These are phyloP conservation scores for Cathartes aura DNA, from an alignment of 2,113 vertebrate genomes.

Conservation along the genomic window DNA sequence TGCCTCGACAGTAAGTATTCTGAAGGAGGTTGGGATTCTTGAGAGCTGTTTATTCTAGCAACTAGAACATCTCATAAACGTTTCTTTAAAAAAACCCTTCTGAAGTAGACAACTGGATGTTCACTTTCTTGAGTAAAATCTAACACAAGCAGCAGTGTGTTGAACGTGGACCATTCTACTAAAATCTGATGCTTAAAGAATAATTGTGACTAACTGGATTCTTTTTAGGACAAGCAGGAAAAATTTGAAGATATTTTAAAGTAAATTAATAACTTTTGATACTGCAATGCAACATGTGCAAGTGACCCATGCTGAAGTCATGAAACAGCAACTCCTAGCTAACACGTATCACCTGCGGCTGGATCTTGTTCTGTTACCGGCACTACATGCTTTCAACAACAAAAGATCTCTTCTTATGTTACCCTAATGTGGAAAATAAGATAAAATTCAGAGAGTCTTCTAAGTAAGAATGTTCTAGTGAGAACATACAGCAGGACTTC, in stretches of 20 bases:
- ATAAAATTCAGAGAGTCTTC: neutral
- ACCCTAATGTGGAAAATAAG: neutral
- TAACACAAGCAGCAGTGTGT: neutral
- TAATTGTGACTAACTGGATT: neutral
- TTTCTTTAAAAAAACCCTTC: neutral
- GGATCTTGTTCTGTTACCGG: neutral
- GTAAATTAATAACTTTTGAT: neutral
- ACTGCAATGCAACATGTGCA: neutral
- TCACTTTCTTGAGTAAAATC: neutral
- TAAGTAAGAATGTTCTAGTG: neutral
- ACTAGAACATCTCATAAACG: neutral
- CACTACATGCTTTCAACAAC: neutral
- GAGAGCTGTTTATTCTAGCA: neutral
- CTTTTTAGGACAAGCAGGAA: neutral
- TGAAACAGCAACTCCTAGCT: neutral
- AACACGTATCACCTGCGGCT: neutral
- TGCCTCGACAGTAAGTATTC: neutral
- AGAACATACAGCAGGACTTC: neutral
- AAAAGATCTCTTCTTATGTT: neutral
- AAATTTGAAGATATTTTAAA: neutral
- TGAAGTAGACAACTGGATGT: neutral
- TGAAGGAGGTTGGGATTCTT: neutral
- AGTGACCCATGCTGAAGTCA: neutral
- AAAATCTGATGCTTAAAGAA: neutral
- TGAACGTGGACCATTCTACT: neutral